Conservation (phyloP, 1,140 invertebrate genomes). For the Cotesia chilonis region DNA sequence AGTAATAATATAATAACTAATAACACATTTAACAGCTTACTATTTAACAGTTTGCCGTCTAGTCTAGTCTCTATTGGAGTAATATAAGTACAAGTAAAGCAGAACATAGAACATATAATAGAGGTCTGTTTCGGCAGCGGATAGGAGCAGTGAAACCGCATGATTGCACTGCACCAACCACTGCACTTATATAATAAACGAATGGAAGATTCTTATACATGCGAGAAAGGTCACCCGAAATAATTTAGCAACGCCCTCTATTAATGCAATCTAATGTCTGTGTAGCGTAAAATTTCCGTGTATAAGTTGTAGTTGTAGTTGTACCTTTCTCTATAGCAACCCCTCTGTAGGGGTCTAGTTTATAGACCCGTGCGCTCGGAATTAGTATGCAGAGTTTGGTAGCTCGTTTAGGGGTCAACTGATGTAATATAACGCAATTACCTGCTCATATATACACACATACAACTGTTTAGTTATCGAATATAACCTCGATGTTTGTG, state of each 20-base stretch:
- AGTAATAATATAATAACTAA: too few species aligned
- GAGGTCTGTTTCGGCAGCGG: too few species aligned
- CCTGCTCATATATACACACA: neutral
- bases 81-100: too few species aligned
- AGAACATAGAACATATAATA: too few species aligned
- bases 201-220: slow-evolving; percentile 16
- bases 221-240: slow-evolving; percentile 5
- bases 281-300: neutral
- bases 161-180: slow-evolving; percentile 25
- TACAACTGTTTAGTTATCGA: neutral
- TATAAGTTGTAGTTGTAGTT: neutral
- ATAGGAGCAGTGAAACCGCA: neutral
- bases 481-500: neutral
- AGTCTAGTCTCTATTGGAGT: too few species aligned
- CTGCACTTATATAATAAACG: neutral
- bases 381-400: slow-evolving; percentile 29
- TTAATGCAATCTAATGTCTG: slow-evolving; percentile 1
- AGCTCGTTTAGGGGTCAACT: slow-evolving; percentile 21
- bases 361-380: neutral
- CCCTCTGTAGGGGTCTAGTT: too few species aligned
- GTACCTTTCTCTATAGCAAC: neutral
- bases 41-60: too few species aligned
- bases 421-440: slow-evolving; percentile 16
- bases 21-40: too few species aligned
- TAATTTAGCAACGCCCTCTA: slow-evolving; percentile 8